Evolutionary conservation across 2,797 vertebrate genomes (phyloP).

Genomic region (Urophycis tenuis): DNA sequence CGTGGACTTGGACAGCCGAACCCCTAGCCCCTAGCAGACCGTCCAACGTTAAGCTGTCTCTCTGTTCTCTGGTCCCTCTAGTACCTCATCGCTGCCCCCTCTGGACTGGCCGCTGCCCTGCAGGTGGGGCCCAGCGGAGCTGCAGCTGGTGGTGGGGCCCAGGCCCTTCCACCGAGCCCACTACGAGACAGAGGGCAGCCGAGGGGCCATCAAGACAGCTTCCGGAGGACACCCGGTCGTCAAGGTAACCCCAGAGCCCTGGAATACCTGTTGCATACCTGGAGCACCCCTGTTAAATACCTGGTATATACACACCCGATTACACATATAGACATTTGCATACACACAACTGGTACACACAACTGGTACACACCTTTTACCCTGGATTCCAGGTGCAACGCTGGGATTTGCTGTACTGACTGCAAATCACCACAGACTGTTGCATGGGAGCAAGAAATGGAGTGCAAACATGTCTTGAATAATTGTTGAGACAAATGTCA

Average conservation of each 20-base stretch:
- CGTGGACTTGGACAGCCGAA: too few species aligned
- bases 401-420: neutral
- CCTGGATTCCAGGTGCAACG: too few species aligned
- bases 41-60: neutral
- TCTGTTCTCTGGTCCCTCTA: constrained; percentile 48
- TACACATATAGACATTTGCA: neutral
- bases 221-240: constrained; percentile 85
- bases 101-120: constrained; percentile 88
- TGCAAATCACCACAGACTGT: neutral
- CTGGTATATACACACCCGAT: neutral
- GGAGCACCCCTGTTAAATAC: neutral
- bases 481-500: too few species aligned
- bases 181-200: constrained; percentile 1
- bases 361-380: neutral
- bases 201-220: constrained; percentile 22
- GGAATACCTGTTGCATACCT: neutral
- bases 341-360: neutral
- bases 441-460: too few species aligned
- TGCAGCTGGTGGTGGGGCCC: constrained; percentile 41
- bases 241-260: constrained; percentile 66
- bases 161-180: neutral
- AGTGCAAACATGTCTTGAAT: too few species aligned
- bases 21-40: too few species aligned
- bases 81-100: constrained; percentile 82
- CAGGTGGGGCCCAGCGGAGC: constrained; percentile 83